Conservation (phyloP, 1,140 invertebrate genomes). For the Nasonia longicornis region DNA sequence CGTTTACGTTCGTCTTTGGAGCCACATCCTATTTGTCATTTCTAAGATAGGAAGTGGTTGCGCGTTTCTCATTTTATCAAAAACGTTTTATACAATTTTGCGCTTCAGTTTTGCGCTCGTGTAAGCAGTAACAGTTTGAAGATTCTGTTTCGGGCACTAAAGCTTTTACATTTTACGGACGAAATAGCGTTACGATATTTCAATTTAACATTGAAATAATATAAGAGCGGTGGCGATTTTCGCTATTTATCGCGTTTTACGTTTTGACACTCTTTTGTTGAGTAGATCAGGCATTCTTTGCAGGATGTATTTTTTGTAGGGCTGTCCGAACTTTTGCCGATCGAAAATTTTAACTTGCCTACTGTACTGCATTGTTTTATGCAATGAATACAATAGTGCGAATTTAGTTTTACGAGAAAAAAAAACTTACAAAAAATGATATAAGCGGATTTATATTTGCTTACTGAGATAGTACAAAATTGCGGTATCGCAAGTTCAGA, state of each 20-base stretch:
- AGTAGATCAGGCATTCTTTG: background rate
- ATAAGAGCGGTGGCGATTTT: background rate
- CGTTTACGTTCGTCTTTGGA: background rate
- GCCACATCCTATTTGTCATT: background rate
- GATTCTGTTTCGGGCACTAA: background rate
- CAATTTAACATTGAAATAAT: background rate
- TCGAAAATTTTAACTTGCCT: too few species aligned
- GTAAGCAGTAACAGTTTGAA: too few species aligned
- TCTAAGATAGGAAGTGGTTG: background rate
- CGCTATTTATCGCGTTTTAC: background rate
- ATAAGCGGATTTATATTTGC: too few species aligned
- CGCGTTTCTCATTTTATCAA: background rate
- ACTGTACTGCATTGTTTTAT: too few species aligned
- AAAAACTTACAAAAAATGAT: too few species aligned
- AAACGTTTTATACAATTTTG: background rate
- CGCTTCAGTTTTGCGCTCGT: constrained; percentile 7
- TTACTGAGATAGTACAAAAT: too few species aligned
- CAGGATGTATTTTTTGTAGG: background rate
- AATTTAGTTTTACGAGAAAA: too few species aligned
- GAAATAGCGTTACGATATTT: background rate
- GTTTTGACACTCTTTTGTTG: background rate
- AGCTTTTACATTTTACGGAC: background rate
- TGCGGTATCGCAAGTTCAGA: too few species aligned
- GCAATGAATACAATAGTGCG: too few species aligned
- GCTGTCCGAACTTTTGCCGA: too few species aligned